Evolutionary conservation across 2,888 invertebrate species (phyloP).

Genomic region (Ommatoiulus sabulosus): DNA sequence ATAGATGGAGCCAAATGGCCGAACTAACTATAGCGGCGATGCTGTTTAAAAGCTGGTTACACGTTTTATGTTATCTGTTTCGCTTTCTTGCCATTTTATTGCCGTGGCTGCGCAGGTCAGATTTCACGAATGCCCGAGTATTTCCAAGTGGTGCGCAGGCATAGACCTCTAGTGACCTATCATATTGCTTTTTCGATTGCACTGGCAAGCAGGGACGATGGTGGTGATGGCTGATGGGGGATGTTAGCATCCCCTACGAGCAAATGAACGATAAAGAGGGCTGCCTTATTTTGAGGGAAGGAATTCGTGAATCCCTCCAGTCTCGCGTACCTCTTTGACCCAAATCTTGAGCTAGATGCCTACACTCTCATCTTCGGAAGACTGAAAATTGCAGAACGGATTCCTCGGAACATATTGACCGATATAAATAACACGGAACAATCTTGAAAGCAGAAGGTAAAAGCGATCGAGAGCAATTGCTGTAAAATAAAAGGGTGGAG

Average conservation of each 20-base stretch:
- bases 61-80: slow-evolving; percentile 41
- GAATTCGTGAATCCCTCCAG: neutral
- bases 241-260: neutral
- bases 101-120: slow-evolving; percentile 26
- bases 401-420: neutral
- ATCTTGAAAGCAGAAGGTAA: neutral
- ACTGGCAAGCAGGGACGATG: neutral
- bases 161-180: neutral
- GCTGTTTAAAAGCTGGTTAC: slow-evolving; percentile 43
- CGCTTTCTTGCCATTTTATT: slow-evolving; percentile 31
- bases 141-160: neutral
- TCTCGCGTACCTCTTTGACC: neutral
- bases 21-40: neutral
- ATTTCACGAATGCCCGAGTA: neutral
- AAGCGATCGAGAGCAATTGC: too few species aligned
- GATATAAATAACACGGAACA: neutral
- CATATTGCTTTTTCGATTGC: slow-evolving; percentile 40
- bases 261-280: slow-evolving; percentile 8
- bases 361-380: neutral
- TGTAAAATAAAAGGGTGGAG: too few species aligned
- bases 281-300: slow-evolving; percentile 1
- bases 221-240: neutral
- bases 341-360: neutral
- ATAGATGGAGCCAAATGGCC: neutral
- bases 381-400: neutral